A percentile compares a stretch with the other conserved stretches of the same genome.
These are phyloP conservation scores for Ophonus ardosiacus DNA, from an alignment of 2,888 invertebrate genomes.

Conservation along the genomic window DNA sequence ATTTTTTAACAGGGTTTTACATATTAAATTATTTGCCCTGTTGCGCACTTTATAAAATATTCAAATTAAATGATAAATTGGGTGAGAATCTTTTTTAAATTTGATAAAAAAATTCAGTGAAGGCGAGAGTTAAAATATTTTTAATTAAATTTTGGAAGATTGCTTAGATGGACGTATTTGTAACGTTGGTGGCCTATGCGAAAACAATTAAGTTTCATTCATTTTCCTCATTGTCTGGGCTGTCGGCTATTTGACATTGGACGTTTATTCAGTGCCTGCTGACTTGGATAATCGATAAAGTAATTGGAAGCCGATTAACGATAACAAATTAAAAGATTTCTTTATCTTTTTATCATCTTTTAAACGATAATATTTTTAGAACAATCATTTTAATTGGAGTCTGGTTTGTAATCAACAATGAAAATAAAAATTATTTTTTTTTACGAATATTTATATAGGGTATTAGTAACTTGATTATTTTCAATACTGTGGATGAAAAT, in stretches of 20 bases:
- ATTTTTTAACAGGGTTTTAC: background rate
- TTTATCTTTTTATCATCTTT: background rate
- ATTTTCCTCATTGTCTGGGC: slow-evolving; percentile 37
- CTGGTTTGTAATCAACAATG: too few species aligned
- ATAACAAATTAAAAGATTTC: slow-evolving; percentile 22
- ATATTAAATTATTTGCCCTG: background rate
- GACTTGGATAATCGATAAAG: slow-evolving; percentile 17
- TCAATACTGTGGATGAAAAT: too few species aligned
- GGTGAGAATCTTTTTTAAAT: background rate
- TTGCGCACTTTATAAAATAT: background rate
- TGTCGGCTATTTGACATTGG: slow-evolving; percentile 22
- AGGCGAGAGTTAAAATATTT: slow-evolving; percentile 10
- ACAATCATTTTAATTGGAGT: background rate
- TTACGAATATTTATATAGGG: too few species aligned
- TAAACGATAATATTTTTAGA: background rate
- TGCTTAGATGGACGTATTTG: slow-evolving; percentile 19
- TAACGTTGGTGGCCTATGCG: slow-evolving; percentile 11
- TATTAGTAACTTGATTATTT: too few species aligned
- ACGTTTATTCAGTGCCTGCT: background rate
- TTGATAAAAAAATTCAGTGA: background rate
- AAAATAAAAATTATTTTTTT: too few species aligned
- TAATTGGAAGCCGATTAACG: slow-evolving; percentile 30
- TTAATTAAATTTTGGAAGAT: slow-evolving; percentile 45
- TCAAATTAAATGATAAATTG: background rate
- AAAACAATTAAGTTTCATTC: slow-evolving; percentile 47